Evolutionary conservation across 1,140 invertebrate genomes (phyloP).

Genomic region (Brachystomella parvula): DNA sequence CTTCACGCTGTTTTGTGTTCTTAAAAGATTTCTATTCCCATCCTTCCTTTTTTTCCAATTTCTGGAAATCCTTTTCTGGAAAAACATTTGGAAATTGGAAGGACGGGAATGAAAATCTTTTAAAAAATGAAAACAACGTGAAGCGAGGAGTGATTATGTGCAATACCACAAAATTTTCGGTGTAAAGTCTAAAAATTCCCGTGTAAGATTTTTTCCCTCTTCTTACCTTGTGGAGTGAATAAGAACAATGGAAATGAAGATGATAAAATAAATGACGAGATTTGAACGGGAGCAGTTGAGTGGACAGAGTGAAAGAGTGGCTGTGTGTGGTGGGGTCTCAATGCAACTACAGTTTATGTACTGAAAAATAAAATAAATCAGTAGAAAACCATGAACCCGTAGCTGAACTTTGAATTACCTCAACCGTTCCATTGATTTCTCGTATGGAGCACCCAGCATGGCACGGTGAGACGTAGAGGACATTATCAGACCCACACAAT

Average conservation of each 20-base stretch:
- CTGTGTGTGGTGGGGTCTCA: constrained; percentile 40
- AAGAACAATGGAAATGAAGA: constrained; percentile 76
- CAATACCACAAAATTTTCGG: too few species aligned
- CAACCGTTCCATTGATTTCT: constrained; percentile 8
- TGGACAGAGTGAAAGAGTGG: background rate
- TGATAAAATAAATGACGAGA: constrained; percentile 48
- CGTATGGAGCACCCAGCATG: constrained; percentile 64
- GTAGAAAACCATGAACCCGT: background rate
- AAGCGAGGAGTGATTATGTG: too few species aligned
- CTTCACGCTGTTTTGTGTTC: too few species aligned
- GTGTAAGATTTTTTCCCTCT: too few species aligned
- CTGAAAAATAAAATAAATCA: constrained; percentile 29
- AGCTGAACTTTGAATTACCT: constrained; percentile 18
- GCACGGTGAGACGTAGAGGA: constrained; percentile 79
- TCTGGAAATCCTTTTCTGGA: too few species aligned
- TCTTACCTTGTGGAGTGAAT: constrained; percentile 84
- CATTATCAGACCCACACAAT: constrained; percentile 62
- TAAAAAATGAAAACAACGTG: too few species aligned
- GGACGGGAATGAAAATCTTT: too few species aligned
- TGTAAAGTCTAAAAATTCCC: too few species aligned
- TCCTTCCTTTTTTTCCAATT: too few species aligned
- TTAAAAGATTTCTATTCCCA: too few species aligned
- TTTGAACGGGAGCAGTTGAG: background rate
- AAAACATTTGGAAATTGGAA: too few species aligned
- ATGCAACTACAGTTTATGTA: constrained; percentile 36